Evolutionary conservation across 2,113 vertebrate genomes (phyloP).

Genomic region (Nothobranchius kuhntae): DNA sequence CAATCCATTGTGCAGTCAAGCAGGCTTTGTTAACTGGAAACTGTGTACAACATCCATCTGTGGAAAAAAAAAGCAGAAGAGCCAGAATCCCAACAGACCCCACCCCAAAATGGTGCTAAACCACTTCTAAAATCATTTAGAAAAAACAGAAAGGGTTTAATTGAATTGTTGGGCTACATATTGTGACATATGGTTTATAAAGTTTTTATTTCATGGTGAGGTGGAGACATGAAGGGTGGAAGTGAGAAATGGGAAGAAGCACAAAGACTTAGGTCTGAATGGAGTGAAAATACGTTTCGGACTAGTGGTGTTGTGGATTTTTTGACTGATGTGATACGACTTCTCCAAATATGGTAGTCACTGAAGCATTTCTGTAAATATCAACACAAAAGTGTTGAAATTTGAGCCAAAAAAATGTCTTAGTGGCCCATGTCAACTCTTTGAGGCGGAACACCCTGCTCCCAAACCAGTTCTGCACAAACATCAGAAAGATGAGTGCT

Average conservation of each 20-base stretch:
- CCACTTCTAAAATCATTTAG: constrained; percentile 52
- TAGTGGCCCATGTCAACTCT: neutral
- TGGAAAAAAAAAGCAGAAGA: constrained; percentile 67
- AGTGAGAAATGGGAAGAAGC: constrained; percentile 17
- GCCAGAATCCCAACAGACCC: constrained; percentile 53
- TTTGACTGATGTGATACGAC: constrained; percentile 11
- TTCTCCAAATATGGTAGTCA: neutral
- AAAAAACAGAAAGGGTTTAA: constrained; percentile 30
- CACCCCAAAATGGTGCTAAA: constrained; percentile 48
- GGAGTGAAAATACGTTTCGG: neutral
- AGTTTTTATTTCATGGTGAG: constrained; percentile 12
- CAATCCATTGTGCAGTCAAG: constrained; percentile 74
- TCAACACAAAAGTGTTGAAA: no score
- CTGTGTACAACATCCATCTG: constrained; percentile 73
- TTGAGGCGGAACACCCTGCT: neutral
- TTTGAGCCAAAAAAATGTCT: neutral
- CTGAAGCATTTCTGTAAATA: no score
- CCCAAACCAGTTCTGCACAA: neutral
- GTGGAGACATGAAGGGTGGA: neutral
- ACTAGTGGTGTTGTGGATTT: neutral
- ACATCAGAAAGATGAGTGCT: neutral
- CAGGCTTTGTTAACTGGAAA: constrained; percentile 74
- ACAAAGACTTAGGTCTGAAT: neutral
- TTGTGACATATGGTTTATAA: neutral
- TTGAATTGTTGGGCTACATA: constrained; percentile 13